A percentile compares a stretch with the other conserved stretches of the same genome.
Conservation (phyloP, 2,797 vertebrate species). For the Leucoraja ocellata region DNA sequence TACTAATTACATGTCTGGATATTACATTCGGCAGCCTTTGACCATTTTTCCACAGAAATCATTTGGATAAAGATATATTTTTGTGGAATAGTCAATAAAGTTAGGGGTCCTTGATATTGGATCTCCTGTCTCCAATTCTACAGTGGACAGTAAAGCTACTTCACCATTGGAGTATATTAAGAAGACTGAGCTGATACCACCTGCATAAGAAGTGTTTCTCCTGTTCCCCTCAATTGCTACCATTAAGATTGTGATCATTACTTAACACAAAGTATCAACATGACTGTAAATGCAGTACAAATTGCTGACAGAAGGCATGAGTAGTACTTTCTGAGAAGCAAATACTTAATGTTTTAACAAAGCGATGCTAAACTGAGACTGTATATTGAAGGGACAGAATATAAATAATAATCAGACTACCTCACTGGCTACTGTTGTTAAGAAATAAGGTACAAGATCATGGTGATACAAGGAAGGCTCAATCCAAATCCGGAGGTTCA, state of each 20-base stretch:
- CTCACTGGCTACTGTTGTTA: background rate
- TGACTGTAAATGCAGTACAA: background rate
- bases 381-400: background rate
- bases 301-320: background rate
- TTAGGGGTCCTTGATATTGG: background rate
- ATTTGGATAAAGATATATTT: background rate
- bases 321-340: background rate
- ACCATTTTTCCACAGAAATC: background rate
- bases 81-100: background rate
- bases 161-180: background rate
- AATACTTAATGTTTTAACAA: background rate
- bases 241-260: background rate
- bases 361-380: background rate
- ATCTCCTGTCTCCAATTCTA: background rate
- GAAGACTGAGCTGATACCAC: background rate
- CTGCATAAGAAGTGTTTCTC: background rate
- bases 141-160: background rate
- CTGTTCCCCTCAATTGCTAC: background rate
- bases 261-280: background rate
- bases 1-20: background rate
- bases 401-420: background rate
- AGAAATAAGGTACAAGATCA: background rate
- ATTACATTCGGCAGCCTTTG: background rate
- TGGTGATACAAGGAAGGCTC: background rate
- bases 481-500: background rate